These are phyloP conservation scores for Callyntrura guangdongensis DNA, from an alignment of 2,888 invertebrate genomes.

Conservation along the genomic window DNA sequence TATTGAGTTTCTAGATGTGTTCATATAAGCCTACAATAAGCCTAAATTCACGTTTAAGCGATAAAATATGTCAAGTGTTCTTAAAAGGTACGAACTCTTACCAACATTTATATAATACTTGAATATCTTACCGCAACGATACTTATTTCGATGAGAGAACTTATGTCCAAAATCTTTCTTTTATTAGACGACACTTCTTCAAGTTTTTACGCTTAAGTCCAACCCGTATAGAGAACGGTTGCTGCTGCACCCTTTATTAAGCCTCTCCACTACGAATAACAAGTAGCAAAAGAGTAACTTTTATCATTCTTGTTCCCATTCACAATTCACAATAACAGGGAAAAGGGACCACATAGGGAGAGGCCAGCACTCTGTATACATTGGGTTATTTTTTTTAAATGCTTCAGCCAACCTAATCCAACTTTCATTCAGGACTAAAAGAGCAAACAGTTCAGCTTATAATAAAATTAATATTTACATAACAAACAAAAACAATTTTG, in stretches of 20 bases:
- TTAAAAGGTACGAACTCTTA: background rate
- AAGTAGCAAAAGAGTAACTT: background rate
- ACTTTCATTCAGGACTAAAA: background rate
- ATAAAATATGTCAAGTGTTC: background rate
- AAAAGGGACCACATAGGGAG: constrained; percentile 42
- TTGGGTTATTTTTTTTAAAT: background rate
- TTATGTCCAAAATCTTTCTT: background rate
- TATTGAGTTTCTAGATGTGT: no score
- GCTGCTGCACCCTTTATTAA: background rate
- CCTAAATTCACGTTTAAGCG: no score
- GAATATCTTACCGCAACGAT: background rate
- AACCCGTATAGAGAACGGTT: no score
- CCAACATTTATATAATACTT: background rate
- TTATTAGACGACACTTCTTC: background rate
- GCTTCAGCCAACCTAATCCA: constrained; percentile 27
- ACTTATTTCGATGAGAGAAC: background rate
- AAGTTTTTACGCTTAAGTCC: background rate
- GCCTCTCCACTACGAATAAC: background rate
- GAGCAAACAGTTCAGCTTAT: background rate
- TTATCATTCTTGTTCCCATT: no score
- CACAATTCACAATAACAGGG: background rate
- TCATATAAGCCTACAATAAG: no score
- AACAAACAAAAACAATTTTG: constrained; percentile 47
- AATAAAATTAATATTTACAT: constrained; percentile 53
- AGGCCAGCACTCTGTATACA: background rate